These are phyloP conservation scores for Elmis aenea DNA, from an alignment of 2,888 invertebrate genomes.

Conservation along the genomic window DNA sequence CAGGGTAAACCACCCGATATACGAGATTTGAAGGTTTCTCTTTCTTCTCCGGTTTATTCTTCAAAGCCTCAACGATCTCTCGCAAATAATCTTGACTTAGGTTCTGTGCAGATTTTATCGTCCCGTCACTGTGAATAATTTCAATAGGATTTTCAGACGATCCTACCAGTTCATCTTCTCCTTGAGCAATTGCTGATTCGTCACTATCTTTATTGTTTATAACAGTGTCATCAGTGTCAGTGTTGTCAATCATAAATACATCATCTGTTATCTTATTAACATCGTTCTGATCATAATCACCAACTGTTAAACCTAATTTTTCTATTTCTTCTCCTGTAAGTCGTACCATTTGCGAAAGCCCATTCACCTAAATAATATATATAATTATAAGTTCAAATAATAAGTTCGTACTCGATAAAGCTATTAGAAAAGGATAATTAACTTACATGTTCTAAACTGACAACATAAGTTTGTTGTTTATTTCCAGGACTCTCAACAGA, in stretches of 20 bases:
- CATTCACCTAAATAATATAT: constrained; percentile 12
- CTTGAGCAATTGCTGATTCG: too few species aligned
- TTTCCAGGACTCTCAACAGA: constrained; percentile 2
- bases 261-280: too few species aligned
- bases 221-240: too few species aligned
- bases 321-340: constrained; percentile 18
- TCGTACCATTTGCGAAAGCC: constrained; percentile 17
- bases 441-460: constrained; percentile 8
- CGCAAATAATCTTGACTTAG: constrained; percentile 15
- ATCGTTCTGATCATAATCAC: too few species aligned
- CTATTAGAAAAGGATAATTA: too few species aligned
- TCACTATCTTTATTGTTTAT: too few species aligned
- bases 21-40: constrained; percentile 25
- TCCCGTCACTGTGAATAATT: constrained; percentile 15
- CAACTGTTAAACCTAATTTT: constrained; percentile 18
- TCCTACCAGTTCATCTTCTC: constrained; percentile 19
- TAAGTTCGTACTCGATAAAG: too few species aligned
- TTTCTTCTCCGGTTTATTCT: constrained; percentile 6
- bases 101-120: constrained; percentile 17
- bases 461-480: constrained; percentile 5
- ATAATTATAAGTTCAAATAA: too few species aligned
- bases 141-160: constrained; percentile 20
- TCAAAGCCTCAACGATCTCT: constrained; percentile 15
- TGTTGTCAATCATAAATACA: too few species aligned
- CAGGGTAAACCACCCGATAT: constrained; percentile 39